Conservation (phyloP, 2,113 vertebrate genomes). For the Erythrocebus patas region DNA sequence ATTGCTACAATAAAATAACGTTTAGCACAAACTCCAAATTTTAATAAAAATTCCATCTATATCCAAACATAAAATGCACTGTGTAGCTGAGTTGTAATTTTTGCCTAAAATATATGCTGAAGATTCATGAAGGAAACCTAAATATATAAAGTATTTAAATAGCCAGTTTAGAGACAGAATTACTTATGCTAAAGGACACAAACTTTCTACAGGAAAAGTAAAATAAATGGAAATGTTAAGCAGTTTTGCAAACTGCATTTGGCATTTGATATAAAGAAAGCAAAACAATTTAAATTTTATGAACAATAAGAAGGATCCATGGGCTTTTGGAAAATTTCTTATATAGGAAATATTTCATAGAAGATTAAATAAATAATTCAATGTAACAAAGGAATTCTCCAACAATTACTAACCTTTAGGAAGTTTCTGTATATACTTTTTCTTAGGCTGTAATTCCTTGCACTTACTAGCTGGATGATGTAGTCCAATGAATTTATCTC, state of each 20-base stretch:
- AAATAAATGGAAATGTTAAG: constrained; percentile 68
- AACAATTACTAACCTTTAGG: neutral
- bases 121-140: constrained; percentile 61
- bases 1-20: constrained; percentile 47
- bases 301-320: neutral
- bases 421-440: neutral
- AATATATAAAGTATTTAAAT: constrained; percentile 68
- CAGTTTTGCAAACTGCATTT: constrained; percentile 59
- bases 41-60: constrained; percentile 39
- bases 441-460: neutral
- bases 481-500: neutral
- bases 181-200: constrained; percentile 67
- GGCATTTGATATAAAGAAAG: neutral
- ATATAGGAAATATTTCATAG: neutral
- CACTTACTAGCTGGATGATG: neutral
- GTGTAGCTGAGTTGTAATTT: neutral
- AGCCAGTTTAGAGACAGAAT: constrained; percentile 56
- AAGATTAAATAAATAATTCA: neutral
- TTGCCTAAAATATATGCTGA: constrained; percentile 40
- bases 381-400: neutral
- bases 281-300: neutral
- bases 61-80: neutral
- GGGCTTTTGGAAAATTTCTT: neutral
- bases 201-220: constrained; percentile 45
- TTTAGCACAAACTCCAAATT: constrained; percentile 60